Evolutionary conservation across 2,888 invertebrate species (phyloP), one percentile per base, ranked within the genome.

Genomic region (Clunio marinus): DNA sequence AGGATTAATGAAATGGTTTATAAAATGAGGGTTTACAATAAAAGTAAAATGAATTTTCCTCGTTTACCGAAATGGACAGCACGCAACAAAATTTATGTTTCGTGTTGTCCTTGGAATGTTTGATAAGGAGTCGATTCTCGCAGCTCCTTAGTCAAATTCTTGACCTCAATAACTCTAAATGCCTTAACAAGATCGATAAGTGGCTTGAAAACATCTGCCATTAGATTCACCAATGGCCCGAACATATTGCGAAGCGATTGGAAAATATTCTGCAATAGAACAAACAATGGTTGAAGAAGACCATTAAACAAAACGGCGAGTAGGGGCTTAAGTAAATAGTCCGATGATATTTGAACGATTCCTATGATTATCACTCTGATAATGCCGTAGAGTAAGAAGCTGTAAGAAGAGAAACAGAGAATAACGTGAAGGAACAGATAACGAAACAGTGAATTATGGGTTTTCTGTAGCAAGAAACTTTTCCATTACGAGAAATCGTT

Each of bases 301-400:
- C 86, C 86, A 78, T 86, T 86, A 73, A 85, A 86, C 25, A 83
- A 66, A 45, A 85, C 83, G 4, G 86, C 83, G 69, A 87, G 74
- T 59, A 84, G 75, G 8, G 89, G 89, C 76, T 87, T 88, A 70
- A 86, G 76, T 72, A 84, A 81, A 73, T 86, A 86, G 78, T 90
- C 89, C 0, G 88, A 84, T 4, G 81, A 74, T 72, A 86, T 75
- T 74, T 87, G 86, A 1, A 86, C 73, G 20, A 85, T 72, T 1
- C 86, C 87, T 41, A 86, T 81, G 0, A 83, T 79, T 15, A 86
- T 73, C 0, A 86, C 84, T 58, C 86, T 81, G 2, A 86, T 70
- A 25, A 86, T 72, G 63, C 84, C 83, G 72, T 82, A 83, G 8
- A 87, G 75, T 1, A 84, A 25, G 72, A 86, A 84, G 69, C 83